A percentile compares a stretch with the other conserved stretches of the same genome.
Conservation (phyloP, 2,888 invertebrate species). For the Mechanitis mazaeus region DNA sequence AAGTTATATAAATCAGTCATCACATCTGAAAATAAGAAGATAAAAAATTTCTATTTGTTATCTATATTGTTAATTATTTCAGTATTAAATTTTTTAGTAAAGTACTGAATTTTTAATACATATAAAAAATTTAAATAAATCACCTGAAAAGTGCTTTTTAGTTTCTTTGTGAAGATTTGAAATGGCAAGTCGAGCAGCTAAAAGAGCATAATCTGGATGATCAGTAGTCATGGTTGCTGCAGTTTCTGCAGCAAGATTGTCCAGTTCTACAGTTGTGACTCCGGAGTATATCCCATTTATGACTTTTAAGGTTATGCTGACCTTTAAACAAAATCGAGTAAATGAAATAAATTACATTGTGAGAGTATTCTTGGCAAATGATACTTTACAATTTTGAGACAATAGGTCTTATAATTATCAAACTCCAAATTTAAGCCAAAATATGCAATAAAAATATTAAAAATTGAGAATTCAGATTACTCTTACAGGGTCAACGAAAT, state of each 20-base stretch:
- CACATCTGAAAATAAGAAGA: slow-evolving; percentile 82
- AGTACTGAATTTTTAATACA: too few relatives aligned
- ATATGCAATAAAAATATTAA: not conserved
- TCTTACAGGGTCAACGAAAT: slow-evolving; percentile 96
- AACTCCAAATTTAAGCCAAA: too few relatives aligned
- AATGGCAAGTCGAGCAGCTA: slow-evolving; percentile 94
- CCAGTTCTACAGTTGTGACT: slow-evolving; percentile 97
- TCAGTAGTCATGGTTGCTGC: slow-evolving; percentile 98
- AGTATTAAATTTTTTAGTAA: too few relatives aligned
- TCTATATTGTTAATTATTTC: not conserved
- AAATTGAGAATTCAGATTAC: too few relatives aligned
- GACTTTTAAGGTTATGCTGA: slow-evolving; percentile 91
- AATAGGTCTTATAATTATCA: too few relatives aligned
- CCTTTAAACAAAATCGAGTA: slow-evolving; percentile 55
- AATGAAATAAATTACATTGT: not conserved
- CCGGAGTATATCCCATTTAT: slow-evolving; percentile 97
- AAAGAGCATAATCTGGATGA: slow-evolving; percentile 96
- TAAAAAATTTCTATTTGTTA: not conserved
- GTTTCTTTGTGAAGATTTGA: slow-evolving; percentile 99
- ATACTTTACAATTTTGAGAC: too few relatives aligned
- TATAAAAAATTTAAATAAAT: not conserved
- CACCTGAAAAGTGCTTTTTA: slow-evolving; percentile 93
- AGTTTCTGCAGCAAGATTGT: slow-evolving; percentile 98
- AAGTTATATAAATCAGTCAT: slow-evolving; percentile 90
- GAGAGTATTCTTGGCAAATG: too few relatives aligned